A percentile compares a stretch with the other conserved stretches of the same genome.
phyloP scores from a whole-genome alignment of 2,797 vertebrate genomes.

The Artibeus jamaicensis region DNA sequence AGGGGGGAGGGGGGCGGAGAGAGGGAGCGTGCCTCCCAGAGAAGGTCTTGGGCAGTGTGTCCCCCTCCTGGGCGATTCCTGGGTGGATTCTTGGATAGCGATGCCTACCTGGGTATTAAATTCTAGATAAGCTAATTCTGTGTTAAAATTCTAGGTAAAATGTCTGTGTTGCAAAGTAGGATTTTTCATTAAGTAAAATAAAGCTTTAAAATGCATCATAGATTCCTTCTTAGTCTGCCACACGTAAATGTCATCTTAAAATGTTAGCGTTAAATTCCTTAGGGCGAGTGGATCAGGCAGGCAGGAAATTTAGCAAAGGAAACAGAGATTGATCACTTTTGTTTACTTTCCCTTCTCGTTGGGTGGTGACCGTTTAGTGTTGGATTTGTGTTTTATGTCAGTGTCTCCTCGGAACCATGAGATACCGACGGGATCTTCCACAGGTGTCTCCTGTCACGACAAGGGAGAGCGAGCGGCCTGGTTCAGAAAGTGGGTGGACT shows the following conservation, averaged over 20 bases:
- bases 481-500: not conserved
- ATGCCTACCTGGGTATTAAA: not conserved
- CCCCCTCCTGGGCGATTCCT: not conserved
- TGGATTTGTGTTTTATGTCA: not conserved
- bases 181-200: not conserved
- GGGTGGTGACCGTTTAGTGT: not conserved
- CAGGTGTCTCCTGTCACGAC: fast-evolving
- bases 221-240: not conserved
- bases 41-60: fast-evolving
- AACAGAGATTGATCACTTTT: not conserved
- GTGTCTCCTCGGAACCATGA: not conserved
- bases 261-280: not conserved
- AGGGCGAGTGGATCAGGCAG: not conserved
- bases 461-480: not conserved
- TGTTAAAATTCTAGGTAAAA: not conserved
- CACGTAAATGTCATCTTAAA: not conserved
- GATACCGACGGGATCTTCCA: not conserved
- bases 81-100: not conserved
- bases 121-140: not conserved
- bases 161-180: not conserved
- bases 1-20: too few relatives aligned
- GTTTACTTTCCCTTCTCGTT: not conserved
- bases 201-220: not conserved
- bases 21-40: fast-evolving
- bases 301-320: not conserved